Percentiles rank a stretch among this genome's conserved stretches.
Evolutionary conservation across 2,113 vertebrate species (phyloP).

Genomic region (Clarias macrocephalus): DNA sequence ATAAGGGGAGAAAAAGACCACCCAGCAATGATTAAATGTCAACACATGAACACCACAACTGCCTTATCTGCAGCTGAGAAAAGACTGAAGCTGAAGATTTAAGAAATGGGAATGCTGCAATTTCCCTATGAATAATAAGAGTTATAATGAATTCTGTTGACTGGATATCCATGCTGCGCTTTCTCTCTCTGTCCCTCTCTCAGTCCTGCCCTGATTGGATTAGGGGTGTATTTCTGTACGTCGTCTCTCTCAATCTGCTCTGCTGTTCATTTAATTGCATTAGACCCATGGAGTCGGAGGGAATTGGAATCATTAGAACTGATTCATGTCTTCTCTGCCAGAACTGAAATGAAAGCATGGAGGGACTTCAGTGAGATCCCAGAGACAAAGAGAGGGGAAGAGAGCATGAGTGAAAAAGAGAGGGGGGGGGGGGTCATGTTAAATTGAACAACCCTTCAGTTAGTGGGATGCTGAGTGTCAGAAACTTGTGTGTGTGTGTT

Average conservation of each 20-base stretch:
- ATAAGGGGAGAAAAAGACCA: not conserved
- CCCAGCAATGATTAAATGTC: not conserved
- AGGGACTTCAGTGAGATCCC: not conserved
- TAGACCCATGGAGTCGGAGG: slow-evolving; percentile 63
- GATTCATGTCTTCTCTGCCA: slow-evolving; percentile 52
- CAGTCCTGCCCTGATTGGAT: slow-evolving; percentile 62
- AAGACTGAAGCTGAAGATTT: slow-evolving; percentile 3
- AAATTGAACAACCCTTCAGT: slow-evolving; percentile 3
- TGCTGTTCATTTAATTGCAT: slow-evolving; percentile 71
- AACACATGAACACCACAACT: not conserved
- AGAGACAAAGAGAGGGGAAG: slow-evolving; percentile 16
- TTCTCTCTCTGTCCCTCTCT: slow-evolving; percentile 40
- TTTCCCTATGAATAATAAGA: not conserved
- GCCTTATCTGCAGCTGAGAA: not conserved
- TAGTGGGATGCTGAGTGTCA: slow-evolving; percentile 7
- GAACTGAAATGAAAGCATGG: slow-evolving; percentile 51
- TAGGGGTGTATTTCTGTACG: slow-evolving; percentile 61
- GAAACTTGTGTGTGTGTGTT: not conserved
- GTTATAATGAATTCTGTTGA: slow-evolving; percentile 39
- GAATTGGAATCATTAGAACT: slow-evolving; percentile 58
- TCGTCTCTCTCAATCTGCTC: slow-evolving; percentile 52
- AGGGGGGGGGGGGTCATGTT: not conserved
- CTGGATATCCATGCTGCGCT: slow-evolving; percentile 40
- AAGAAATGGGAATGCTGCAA: slow-evolving; percentile 8
- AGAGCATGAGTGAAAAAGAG: slow-evolving; percentile 22